Evolutionary conservation across 2,113 vertebrate genomes (phyloP), one percentile per base, ranked within the genome.

Genomic region (Benitochromis conjunctus): DNA sequence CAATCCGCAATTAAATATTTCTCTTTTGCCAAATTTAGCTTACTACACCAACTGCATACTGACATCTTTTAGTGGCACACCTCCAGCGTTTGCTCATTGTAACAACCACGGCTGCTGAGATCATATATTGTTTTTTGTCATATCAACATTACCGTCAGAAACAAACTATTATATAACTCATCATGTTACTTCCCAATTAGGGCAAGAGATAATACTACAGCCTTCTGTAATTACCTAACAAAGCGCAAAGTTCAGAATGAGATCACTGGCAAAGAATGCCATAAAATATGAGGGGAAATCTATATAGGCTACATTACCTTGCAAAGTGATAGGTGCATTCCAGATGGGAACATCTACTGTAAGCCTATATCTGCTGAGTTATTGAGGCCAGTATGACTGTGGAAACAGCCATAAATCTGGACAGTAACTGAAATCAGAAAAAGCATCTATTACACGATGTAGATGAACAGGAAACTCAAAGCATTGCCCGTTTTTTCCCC

Each of bases 391-490:
- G 86, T 85, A 91, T 77, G 77, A 84, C 43, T 31, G 6, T 71
- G 69, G 86, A 89, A 91, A 89, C 38, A 19, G 69, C 24, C 58
- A 86, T 92, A 89, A 91, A 94, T 94, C 82, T 82, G 18, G 31
- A 62, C 1, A 7, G 43, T 83, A 88, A 92, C 86, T 82, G 18
- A 82, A 82, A 85, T 88, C 51, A 79, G 76, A 78, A 79, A 80
- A 91, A 84, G 46, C 56, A 91, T 91, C 74, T 86, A 53, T 87
- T 81, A 87, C 86, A 55, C 1, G 19, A 86, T 77, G 81, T n/a
- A 79, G 82, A 90, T 88, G 60, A 89, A 81, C 12, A 1, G 83
- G 83, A 36, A 86, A 79, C 29, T 77, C 83, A 89, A 77, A 53
- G 58, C n/a, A 76, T 88, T 92, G 83, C 79, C 41, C 34, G 1